A percentile compares a stretch with the other conserved stretches of the same genome.
These are phyloP conservation scores for Enteromius thamalakanensis DNA, from an alignment of 2,797 vertebrate species.

Conservation along the genomic window DNA sequence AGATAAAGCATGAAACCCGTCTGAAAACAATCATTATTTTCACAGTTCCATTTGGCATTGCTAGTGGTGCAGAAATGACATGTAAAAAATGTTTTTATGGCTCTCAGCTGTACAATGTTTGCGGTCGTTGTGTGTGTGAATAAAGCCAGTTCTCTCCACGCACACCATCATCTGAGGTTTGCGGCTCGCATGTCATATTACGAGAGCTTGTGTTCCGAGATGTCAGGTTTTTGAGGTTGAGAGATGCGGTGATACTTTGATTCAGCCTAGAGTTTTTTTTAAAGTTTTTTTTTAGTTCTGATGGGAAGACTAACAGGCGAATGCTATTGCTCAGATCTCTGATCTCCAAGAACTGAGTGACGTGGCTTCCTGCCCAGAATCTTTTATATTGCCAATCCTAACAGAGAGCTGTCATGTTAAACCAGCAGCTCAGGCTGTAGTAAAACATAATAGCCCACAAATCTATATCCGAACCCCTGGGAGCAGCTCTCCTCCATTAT, in stretches of 20 bases:
- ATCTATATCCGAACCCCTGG: constrained; percentile 45
- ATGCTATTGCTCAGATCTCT: constrained; percentile 34
- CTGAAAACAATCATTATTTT: neutral
- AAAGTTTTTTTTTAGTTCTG: constrained; percentile 34
- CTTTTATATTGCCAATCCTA: constrained; percentile 60
- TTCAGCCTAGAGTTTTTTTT: neutral
- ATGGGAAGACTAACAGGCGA: constrained; percentile 43
- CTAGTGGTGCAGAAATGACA: neutral
- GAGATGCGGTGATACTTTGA: constrained; percentile 33
- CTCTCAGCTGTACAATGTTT: constrained; percentile 44
- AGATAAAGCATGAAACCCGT: neutral
- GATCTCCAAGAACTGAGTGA: constrained; percentile 57
- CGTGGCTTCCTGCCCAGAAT: constrained; percentile 59
- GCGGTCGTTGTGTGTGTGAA: constrained; percentile 36
- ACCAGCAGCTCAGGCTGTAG: constrained; percentile 55
- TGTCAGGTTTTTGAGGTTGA: constrained; percentile 23
- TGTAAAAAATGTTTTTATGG: constrained; percentile 47
- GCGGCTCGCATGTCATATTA: constrained; percentile 19
- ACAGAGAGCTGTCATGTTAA: constrained; percentile 62
- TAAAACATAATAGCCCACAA: constrained; percentile 56
- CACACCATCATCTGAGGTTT: constrained; percentile 17
- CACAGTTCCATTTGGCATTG: neutral
- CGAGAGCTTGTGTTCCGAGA: constrained; percentile 12
- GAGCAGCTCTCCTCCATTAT: constrained; percentile 38
- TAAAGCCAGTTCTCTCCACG: constrained; percentile 34